Percentiles rank a stretch among this genome's conserved stretches.
Evolutionary conservation across 64 coral and sea anemone species (phyloP).

Genomic region (Porites lutea): DNA sequence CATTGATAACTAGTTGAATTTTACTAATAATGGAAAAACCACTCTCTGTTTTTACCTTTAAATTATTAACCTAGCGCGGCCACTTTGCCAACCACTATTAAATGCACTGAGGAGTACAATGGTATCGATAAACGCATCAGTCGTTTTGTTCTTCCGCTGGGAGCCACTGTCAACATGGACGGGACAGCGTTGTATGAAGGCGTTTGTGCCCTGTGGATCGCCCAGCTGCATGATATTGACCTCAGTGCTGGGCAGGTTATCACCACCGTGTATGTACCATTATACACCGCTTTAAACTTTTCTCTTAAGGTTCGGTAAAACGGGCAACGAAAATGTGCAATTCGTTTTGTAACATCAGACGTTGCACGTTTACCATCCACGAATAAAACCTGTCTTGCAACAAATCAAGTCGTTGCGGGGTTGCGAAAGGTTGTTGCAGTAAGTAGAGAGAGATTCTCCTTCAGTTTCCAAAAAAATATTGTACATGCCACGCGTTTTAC

Average conservation of each 20-base stretch:
- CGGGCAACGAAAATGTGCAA: too few species aligned
- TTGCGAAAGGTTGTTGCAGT: too few species aligned
- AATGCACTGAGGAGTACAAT: slow-evolving; percentile 76
- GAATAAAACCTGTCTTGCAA: too few species aligned
- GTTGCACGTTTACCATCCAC: too few species aligned
- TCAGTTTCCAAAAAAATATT: too few species aligned
- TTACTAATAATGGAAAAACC: neutral
- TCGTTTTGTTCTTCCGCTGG: slow-evolving; percentile 86
- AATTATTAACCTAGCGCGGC: slow-evolving; percentile 61
- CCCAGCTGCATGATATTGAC: slow-evolving; percentile 70
- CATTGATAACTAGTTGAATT: neutral
- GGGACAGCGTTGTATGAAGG: slow-evolving; percentile 90
- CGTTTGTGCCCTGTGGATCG: slow-evolving; percentile 79
- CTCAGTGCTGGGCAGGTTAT: slow-evolving; percentile 71
- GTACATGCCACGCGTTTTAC: too few species aligned
- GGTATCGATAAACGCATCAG: slow-evolving; percentile 72
- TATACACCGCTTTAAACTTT: too few species aligned
- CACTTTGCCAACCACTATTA: slow-evolving; percentile 84
- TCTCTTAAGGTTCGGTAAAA: too few species aligned
- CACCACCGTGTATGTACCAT: slow-evolving; percentile 70
- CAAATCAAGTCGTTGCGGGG: too few species aligned
- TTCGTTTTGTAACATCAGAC: too few species aligned
- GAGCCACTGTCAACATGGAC: slow-evolving; percentile 94
- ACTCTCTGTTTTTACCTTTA: neutral
- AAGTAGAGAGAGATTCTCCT: too few species aligned